Evolutionary conservation across 92 coral and sea anemone species (phyloP), one percentile per base, ranked within the genome.

Genomic region (Phymanthus crucifer): DNA sequence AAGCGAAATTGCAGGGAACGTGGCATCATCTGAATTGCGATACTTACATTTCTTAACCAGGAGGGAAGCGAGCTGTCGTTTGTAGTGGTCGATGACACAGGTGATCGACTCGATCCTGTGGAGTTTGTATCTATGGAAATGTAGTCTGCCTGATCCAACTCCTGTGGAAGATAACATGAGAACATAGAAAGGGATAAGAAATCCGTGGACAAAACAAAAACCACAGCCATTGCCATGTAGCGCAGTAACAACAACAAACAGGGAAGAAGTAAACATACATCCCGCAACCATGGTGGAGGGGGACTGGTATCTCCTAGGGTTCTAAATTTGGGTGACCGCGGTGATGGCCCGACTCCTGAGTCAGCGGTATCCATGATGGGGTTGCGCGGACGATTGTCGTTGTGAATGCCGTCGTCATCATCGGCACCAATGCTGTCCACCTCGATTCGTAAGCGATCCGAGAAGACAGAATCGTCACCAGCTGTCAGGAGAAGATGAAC

Each of bases 321-420:
- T 80, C 86, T 84, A 19, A 84, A 87, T 36, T 83, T 79, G 9
- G 97, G 97, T 18, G 91, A 85, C 46, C 97, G 94, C 23, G 97
- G 97, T 45, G 97, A 93, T 24, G 92, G 97, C 3, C 97, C 97
- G 4, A 94, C 99, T 2, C 99, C 99, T 1, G 99, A 95, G 86
- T 95, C 99, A 40, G 81, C 89, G n/a, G 98, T 93, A 71, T 88
- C 97, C 19, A 89, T 87, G 11, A 82, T 88, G 68, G 87, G 88
- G 57, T 86, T 79, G 36, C 80, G 80, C 19, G 88, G 84, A 26
- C 89, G 81, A 56, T 85, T 80, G 64, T 74, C 74, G 33, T 86
- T 84, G 6, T 72, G 83, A 27, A 88, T 80, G 70, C 79, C 86
- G 12, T 74, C 92, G 24, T 80, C 91, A 5, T 93, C 89, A 81